phyloP scores from a whole-genome alignment of 2,113 vertebrate species.

The Talpa occidentalis region DNA sequence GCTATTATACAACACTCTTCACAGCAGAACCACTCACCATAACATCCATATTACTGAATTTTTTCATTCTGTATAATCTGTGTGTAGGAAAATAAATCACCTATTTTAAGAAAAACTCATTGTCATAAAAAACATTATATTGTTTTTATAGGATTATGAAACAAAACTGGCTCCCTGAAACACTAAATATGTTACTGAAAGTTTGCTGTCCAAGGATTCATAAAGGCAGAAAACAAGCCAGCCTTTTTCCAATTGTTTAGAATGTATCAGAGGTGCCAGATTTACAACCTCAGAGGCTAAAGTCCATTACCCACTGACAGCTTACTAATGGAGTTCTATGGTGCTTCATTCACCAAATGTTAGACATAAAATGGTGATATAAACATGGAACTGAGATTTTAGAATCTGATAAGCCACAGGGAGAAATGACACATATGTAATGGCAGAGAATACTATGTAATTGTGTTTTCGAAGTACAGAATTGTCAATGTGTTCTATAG shows the following conservation, averaged over 20 bases:
- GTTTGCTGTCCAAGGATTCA: neutral
- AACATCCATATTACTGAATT: neutral
- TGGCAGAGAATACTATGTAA: neutral
- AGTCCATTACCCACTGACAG: neutral
- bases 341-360: neutral
- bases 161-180: neutral
- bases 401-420: neutral
- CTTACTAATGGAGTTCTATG: conserved; percentile 51
- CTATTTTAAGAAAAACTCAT: neutral
- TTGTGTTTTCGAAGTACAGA: neutral
- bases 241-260: neutral
- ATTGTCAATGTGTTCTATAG: neutral
- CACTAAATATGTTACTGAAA: neutral
- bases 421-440: neutral
- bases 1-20: neutral
- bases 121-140: conserved; percentile 2
- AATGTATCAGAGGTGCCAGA: neutral
- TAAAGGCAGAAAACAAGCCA: neutral
- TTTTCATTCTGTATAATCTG: neutral
- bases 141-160: neutral
- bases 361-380: neutral
- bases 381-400: neutral
- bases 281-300: neutral
- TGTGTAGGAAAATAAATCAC: neutral
- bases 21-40: neutral